Conservation (phyloP, 2,888 invertebrate species). For the Escarpia spicata region DNA sequence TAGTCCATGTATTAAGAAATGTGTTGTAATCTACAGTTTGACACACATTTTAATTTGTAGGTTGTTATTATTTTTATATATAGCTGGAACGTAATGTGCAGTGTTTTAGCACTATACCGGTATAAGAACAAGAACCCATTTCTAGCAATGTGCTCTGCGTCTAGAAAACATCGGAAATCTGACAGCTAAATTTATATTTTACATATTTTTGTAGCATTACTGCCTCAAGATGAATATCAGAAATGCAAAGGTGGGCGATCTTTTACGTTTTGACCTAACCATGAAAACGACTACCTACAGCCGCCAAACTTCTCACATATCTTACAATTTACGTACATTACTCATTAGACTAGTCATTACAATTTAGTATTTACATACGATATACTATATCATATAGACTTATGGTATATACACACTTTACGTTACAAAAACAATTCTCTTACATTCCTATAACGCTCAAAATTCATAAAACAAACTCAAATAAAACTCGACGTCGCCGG, state of each 20-base stretch:
- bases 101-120: background rate
- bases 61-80: background rate
- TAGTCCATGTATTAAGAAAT: background rate
- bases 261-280: too few relatives aligned
- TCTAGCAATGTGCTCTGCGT: background rate
- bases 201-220: background rate
- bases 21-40: background rate
- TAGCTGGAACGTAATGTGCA: background rate
- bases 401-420: too few relatives aligned
- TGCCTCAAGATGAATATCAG: conserved; percentile 31
- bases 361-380: too few relatives aligned
- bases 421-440: too few relatives aligned
- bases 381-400: too few relatives aligned
- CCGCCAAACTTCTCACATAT: too few relatives aligned
- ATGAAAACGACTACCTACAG: too few relatives aligned
- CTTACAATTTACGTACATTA: too few relatives aligned
- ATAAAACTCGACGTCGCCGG: too few relatives aligned
- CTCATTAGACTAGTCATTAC: too few relatives aligned
- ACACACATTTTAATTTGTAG: background rate
- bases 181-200: background rate
- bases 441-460: too few relatives aligned
- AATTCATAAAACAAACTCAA: too few relatives aligned
- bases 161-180: conserved; percentile 5
- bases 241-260: conserved; percentile 25
- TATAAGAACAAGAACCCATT: background rate